A percentile compares a stretch with the other conserved stretches of the same genome.
Evolutionary conservation across 2,797 vertebrate species (phyloP).

Genomic region (Eupleurogrammus muticus): DNA sequence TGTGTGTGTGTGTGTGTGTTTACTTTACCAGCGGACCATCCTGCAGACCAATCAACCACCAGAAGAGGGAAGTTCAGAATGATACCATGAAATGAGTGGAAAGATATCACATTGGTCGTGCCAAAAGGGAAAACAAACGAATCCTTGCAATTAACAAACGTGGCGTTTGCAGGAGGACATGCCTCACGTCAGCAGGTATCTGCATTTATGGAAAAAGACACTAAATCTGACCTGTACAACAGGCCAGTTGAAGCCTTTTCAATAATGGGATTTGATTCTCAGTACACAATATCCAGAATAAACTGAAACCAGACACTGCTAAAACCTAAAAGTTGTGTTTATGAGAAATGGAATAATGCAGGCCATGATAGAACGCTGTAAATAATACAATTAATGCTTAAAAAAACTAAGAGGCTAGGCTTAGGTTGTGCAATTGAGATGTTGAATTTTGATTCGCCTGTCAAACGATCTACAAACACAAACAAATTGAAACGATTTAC

Average conservation of each 20-base stretch:
- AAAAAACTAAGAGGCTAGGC: too few relatives aligned
- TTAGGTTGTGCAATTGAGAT: too few relatives aligned
- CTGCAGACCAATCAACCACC: constrained; percentile 50
- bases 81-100: constrained; percentile 34
- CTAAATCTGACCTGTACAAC: neutral
- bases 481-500: too few relatives aligned
- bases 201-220: neutral
- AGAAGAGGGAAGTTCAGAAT: constrained; percentile 24
- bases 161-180: neutral
- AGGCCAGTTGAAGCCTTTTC: neutral
- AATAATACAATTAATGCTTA: too few relatives aligned
- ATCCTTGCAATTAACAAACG: constrained; percentile 7
- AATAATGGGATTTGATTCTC: neutral
- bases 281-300: too few relatives aligned
- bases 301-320: too few relatives aligned
- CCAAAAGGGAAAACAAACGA: constrained; percentile 8
- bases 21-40: constrained; percentile 60
- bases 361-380: too few relatives aligned
- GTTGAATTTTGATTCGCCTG: too few relatives aligned
- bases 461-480: too few relatives aligned
- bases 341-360: too few relatives aligned
- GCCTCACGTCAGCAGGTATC: constrained; percentile 19
- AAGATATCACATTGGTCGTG: constrained; percentile 17
- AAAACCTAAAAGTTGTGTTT: too few relatives aligned
- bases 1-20: constrained; percentile 17